Base-by-base conservation (phyloP, 2,888 invertebrate species). In the Dasypogon diadema region DNA sequence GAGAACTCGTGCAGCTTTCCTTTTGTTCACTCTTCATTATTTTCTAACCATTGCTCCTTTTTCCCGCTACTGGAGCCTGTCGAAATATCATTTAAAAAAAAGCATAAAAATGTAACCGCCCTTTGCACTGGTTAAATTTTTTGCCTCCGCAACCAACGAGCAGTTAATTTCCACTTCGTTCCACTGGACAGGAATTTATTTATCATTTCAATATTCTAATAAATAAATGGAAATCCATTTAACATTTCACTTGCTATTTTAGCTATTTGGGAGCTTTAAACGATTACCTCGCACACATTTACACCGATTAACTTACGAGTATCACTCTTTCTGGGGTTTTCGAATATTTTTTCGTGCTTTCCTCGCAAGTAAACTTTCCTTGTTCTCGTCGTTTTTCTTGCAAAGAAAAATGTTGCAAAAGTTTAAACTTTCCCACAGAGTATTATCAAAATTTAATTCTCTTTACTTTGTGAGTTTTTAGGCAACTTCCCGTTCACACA, bases 401-500 rank as follows among this genome's bases (percentile, higher is more conserved):
- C 14, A 12, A 21, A 21, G 12, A 18, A n/a, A 18, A 16, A 22
- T 12, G 6, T 14, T 8, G 6, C 54, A 6, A 12, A 12, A 21
- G 21, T 54, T 54, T 18, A 6, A 26, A 26, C 26, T 56, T 51
- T 10, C 30, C 34, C 70, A 70, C 51, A 48, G 65, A 42, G 18
- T 68, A 48, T 54, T 70, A 24, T 22, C 46, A n/a, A 46, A 24
- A 24, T 65, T 65, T 18, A 14, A 37, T 60, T 34, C 21, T 18
- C 37, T 65, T 65, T 46, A 30, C 8, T 30, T 30, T 63, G 3
- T 30, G n/a, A 42, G n/a, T 42, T 12, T 24, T 37, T 14, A 37
- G 22, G 8, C 18, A 34, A 72, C 75, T 72, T 63, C 72, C 42
- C 51, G 51, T 56, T 22, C 68, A 51, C 74, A 76, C 70, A 54